phyloP scores from a whole-genome alignment of 2,888 invertebrate species.

The Mesoligia furuncula region DNA sequence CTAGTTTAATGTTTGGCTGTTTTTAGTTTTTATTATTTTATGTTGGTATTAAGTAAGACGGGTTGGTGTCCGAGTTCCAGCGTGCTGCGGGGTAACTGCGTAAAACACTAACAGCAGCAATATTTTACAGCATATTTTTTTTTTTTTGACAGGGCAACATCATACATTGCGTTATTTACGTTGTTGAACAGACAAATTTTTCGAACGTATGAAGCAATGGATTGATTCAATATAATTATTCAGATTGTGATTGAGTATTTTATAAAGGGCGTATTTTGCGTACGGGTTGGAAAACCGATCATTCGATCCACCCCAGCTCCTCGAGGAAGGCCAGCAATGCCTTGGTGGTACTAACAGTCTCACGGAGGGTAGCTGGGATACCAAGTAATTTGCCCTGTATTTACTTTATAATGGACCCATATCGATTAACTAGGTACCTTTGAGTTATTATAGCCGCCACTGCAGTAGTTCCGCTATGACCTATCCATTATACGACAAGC shows the following conservation, averaged over 20 bases:
- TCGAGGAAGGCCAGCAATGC: neutral
- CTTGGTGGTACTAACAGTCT: neutral
- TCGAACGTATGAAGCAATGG: too few relatives aligned
- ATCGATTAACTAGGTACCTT: neutral
- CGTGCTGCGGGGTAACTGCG: neutral
- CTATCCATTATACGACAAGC: too few relatives aligned
- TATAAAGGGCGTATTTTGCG: neutral
- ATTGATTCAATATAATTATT: too few relatives aligned
- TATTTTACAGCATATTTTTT: too few relatives aligned
- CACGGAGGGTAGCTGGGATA: neutral
- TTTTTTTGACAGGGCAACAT: neutral
- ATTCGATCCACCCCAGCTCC: neutral
- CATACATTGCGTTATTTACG: neutral
- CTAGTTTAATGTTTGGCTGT: neutral
- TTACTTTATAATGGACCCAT: neutral
- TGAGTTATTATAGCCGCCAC: neutral
- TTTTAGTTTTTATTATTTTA: constrained; percentile 5
- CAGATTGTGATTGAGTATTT: too few relatives aligned
- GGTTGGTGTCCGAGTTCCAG: neutral
- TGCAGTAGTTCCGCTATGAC: too few relatives aligned
- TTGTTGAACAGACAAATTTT: too few relatives aligned
- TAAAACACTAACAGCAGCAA: neutral
- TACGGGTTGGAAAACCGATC: neutral
- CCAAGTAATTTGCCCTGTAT: neutral
- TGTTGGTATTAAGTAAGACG: neutral